A percentile compares a stretch with the other conserved stretches of the same genome.
These are phyloP conservation scores for Saguinus imperator DNA, from an alignment of 2,113 vertebrate species.

Conservation along the genomic window DNA sequence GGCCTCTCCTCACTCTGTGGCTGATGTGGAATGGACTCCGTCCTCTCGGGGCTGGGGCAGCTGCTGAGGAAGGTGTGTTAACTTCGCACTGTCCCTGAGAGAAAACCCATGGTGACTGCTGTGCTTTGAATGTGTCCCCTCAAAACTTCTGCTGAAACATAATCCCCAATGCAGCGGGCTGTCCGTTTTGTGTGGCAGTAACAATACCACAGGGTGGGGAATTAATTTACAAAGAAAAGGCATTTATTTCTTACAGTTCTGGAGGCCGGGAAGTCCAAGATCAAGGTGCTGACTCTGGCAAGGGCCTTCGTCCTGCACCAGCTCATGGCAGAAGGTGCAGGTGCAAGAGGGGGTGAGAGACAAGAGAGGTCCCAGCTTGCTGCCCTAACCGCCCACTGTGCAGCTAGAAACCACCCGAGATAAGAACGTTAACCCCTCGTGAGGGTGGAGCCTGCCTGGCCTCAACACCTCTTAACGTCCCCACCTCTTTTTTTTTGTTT, in stretches of 20 bases:
- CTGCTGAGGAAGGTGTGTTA: not conserved
- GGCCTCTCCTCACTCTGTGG: not conserved
- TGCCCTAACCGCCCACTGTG: too few species aligned
- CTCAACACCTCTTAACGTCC: not conserved
- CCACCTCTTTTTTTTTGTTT: not conserved
- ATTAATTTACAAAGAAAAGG: not conserved
- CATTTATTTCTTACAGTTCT: not conserved
- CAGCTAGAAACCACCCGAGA: too few species aligned
- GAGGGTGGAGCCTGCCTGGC: too few species aligned
- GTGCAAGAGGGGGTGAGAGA: not conserved
- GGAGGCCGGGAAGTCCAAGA: not conserved
- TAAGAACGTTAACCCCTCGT: fast-evolving
- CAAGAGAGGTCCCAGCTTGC: not conserved
- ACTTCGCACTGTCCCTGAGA: not conserved
- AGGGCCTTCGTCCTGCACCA: not conserved
- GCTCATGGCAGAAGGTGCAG: not conserved
- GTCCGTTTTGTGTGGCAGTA: not conserved
- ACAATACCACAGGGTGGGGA: not conserved
- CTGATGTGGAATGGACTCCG: not conserved
- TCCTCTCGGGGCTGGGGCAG: not conserved
- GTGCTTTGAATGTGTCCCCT: not conserved
- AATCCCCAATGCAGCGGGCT: not conserved
- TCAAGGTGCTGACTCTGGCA: not conserved
- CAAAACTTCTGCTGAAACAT: not conserved
- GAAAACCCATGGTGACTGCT: not conserved